Base-by-base conservation (phyloP, 2,113 vertebrate species). In the Pica pica region DNA sequence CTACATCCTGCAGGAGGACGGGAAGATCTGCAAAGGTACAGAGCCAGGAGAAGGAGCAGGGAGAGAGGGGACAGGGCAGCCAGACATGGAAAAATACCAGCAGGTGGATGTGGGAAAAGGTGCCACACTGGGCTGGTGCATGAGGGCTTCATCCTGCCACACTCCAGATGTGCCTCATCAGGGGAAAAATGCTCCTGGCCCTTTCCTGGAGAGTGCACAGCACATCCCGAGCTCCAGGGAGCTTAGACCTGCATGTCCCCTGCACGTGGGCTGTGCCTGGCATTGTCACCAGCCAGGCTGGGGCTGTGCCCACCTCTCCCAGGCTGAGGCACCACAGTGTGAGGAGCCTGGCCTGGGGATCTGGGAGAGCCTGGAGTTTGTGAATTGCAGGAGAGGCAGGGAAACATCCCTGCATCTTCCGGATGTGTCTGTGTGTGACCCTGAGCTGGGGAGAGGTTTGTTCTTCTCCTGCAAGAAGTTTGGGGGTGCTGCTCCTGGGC, bases 11-110 rank as follows among this genome's bases (percentile, higher is more conserved):
- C 99, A 99, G 93, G 99, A 99, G 14, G 98, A 99, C 3, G 98
- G 99, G 73, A 99, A 99, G 95, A 99, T 98, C 76, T 99, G 99
- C 98, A 99, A 98, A 99, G 99, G 99, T 99, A 91, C 30, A 3
- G 11, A 16, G 16, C 10, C 26, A 37, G 44, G 21, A 56, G 46
- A 9, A 30, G 69, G 59, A 41, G 65, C 41, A 57, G 87, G 41
- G 61, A 9, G 7, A 22, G 4, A 7, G 24, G 59, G 18, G 22
- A 7, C 55, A 31, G 63, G 37, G 7, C 39, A 28, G 37, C 11
- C 55, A 11, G 60, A 12, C 1, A 0, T 1, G 41, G 59, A 0
- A 2, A 37, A 57, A 30, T 4, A 4, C 2, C 60, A 16, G 42
- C 35, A 16, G 35, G 1, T 3, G 0, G 16, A 1, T 1, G 11